Conservation (phyloP, 2,888 invertebrate genomes). For the Iselma pallidipennis region DNA sequence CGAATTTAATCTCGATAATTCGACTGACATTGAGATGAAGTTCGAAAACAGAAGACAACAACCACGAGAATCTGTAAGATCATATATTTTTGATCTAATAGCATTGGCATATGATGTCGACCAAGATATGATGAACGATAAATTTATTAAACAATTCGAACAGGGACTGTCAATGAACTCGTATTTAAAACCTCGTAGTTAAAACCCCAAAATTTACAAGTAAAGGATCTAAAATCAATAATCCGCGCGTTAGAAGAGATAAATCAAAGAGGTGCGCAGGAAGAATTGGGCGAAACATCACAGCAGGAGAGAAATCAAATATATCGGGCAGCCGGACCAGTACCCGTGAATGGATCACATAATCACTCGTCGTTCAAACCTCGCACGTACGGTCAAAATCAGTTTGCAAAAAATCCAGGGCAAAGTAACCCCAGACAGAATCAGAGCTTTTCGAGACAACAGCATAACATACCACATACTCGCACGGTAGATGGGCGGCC, state of each 20-base stretch:
- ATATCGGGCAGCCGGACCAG: no score
- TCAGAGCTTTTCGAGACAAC: neutral
- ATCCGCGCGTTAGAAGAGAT: neutral
- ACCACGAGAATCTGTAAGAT: neutral
- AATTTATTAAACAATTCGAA: conserved; percentile 1
- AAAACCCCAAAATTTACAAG: neutral
- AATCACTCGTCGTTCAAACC: neutral
- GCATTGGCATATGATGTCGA: neutral
- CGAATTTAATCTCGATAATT: neutral
- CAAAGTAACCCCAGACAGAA: neutral
- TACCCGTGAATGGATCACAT: neutral
- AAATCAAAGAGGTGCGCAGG: neutral
- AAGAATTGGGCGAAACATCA: no score
- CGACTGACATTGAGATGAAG: neutral
- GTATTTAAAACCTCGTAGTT: neutral
- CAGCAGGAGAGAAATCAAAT: no score
- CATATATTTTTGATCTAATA: conserved; percentile 4
- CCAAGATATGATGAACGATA: neutral
- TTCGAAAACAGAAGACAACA: conserved; percentile 1
- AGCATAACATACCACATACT: neutral
- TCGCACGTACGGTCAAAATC: neutral
- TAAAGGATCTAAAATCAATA: neutral
- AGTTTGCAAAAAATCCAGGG: neutral
- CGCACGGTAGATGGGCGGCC: neutral
- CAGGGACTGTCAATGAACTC: neutral